Evolutionary conservation across 2,888 invertebrate species (phyloP), one percentile per base, ranked within the genome.

Genomic region (Baccha elongata): DNA sequence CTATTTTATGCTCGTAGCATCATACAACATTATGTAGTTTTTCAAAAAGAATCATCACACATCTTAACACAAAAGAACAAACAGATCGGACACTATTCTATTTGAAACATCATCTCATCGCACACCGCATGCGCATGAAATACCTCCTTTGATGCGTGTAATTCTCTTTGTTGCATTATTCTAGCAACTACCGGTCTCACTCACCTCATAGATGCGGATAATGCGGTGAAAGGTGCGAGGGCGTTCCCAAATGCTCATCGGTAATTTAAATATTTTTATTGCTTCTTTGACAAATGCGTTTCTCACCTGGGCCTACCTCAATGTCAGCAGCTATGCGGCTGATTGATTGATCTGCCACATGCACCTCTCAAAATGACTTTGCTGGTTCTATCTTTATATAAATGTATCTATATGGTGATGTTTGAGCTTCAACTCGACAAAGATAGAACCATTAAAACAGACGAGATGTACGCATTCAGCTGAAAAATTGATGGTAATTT

Each of bases 271-370:
- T 79, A 79, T 62, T 79, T 79, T 79, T 73, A 79, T 73, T 79
- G 73, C 67, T 73, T 68, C 79, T 73, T 73, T 79, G 79, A 79
- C 79, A 79, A 79, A 79, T 79, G 79, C 17, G 67, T 73, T 79
- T 79, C 73, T 79, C 79, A 79, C 79, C 79, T 79, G 79, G 73
- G 73, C 79, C 79, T 79, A 73, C 79, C 79, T 79, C 73, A 79
- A 79, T 79, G 79, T 79, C 79, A 79, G 79, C 79, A 58, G 78
- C 60, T 79, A 26, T 53, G n/a, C 60, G 60, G 44, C 53, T 79
- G 79, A 79, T 79, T 79, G 79, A 79, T 79, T 73, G 79, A 68
- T 79, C 79, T 62, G 23, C 78, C 71, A 64, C 76, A 79, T 73
- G 60, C 52, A 60, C 67, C 35, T 60, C 50, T 11, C 13, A 44